Percentiles rank a stretch among this genome's conserved stretches.
Conservation (phyloP, 2,113 vertebrate genomes). For the Lipophrys pholis region DNA sequence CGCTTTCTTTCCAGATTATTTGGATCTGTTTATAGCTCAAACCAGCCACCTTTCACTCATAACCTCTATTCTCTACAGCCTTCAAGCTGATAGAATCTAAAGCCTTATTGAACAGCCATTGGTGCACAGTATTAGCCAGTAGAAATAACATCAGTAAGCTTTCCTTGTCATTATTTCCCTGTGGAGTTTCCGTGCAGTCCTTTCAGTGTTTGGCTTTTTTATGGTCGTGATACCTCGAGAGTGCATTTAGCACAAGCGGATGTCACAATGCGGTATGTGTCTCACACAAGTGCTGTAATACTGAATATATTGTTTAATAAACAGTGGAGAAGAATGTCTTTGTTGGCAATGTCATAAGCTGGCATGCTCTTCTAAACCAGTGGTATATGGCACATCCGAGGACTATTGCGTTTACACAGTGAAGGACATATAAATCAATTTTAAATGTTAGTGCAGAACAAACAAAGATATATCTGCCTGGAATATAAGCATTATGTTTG, state of each 20-base stretch:
- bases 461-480: no score
- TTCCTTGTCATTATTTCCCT: conserved; percentile 3
- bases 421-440: no score
- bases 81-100: conserved; percentile 5
- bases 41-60: neutral
- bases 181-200: neutral
- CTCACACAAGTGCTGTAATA: conserved; percentile 3
- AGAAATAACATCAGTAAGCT: neutral
- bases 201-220: neutral
- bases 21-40: conserved; percentile 6
- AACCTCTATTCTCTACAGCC: neutral
- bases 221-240: neutral
- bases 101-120: neutral
- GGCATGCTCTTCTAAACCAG: conserved; percentile 8
- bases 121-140: neutral
- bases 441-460: no score
- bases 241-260: neutral
- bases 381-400: neutral
- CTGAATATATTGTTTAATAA: neutral
- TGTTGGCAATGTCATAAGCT: conserved; percentile 10
- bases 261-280: neutral
- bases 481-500: no score
- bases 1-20: neutral
- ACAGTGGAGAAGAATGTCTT: neutral
- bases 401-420: conserved; percentile 8